These are phyloP conservation scores for Palythoa heliodiscus DNA, from an alignment of 92 coral and sea anemone genomes.

Conservation along the genomic window DNA sequence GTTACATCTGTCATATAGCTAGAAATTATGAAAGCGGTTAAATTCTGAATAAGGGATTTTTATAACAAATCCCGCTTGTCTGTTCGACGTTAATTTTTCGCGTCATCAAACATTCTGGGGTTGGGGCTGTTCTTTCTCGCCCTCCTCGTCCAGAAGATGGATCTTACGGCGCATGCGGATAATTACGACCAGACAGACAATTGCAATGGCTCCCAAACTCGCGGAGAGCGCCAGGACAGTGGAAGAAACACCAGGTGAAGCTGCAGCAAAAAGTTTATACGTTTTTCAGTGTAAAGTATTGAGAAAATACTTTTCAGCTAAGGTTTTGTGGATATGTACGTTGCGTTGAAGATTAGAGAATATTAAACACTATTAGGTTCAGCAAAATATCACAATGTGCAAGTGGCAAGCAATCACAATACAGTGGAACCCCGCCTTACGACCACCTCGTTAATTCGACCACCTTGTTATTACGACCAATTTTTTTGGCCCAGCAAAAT, in stretches of 20 bases:
- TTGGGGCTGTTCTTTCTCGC: neutral
- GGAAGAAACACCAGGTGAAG: conserved; percentile 20
- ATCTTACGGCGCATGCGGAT: conserved; percentile 39
- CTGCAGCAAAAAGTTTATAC: neutral
- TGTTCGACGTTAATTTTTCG: neutral
- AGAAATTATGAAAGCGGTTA: conserved; percentile 21
- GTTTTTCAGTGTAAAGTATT: too few species aligned
- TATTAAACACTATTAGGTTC: too few species aligned
- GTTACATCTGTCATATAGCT: neutral
- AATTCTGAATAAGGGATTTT: conserved; percentile 5
- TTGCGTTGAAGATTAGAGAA: too few species aligned
- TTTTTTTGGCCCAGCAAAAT: too few species aligned
- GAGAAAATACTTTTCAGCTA: too few species aligned
- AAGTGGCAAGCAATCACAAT: too few species aligned
- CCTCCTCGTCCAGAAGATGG: neutral
- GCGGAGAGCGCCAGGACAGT: conserved; percentile 15
- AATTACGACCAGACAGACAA: conserved; percentile 25
- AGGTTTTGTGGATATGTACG: too few species aligned
- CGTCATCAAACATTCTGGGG: conserved; percentile 17
- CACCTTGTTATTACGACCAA: too few species aligned
- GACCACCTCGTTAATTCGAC: too few species aligned
- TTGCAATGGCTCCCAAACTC: conserved; percentile 15
- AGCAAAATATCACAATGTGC: too few species aligned
- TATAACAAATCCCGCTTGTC: neutral
- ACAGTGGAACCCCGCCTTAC: too few species aligned